A percentile compares a stretch with the other conserved stretches of the same genome.
Evolutionary conservation across 2,888 invertebrate species (phyloP).

Genomic region (Tenthredo amoena): DNA sequence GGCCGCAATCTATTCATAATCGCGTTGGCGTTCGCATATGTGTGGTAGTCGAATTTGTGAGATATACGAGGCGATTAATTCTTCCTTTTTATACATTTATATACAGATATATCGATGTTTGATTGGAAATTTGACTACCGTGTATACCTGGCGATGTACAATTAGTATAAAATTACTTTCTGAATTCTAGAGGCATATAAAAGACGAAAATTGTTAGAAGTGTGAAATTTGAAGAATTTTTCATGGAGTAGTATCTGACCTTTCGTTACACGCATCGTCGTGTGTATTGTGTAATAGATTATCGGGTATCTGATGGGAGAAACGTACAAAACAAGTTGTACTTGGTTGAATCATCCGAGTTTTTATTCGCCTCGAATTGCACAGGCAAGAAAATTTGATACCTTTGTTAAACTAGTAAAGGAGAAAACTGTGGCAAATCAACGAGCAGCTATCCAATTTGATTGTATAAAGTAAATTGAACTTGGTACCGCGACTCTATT

Average conservation of each 20-base stretch:
- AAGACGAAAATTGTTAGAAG: background rate
- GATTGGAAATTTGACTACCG: background rate
- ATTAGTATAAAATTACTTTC: background rate
- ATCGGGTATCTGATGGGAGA: background rate
- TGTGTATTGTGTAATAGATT: background rate
- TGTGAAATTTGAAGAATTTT: background rate
- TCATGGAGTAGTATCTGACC: background rate
- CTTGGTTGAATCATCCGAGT: background rate
- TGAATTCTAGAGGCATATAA: background rate
- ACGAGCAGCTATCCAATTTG: background rate
- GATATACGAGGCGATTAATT: background rate
- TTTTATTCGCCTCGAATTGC: background rate
- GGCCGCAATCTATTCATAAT: background rate
- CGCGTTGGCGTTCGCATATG: background rate
- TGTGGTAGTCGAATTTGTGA: background rate
- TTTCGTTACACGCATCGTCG: background rate
- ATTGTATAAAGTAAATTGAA: slow-evolving; percentile 25
- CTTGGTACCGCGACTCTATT: slow-evolving; percentile 3
- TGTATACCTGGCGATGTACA: background rate
- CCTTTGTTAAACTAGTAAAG: background rate
- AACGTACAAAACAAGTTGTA: background rate
- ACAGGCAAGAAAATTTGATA: background rate
- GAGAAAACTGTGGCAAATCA: background rate
- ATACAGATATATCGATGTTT: background rate
- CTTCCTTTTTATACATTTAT: background rate